Percentiles rank a stretch among this genome's conserved stretches.
phyloP scores from a whole-genome alignment of 2,113 vertebrate species.

The Gymnogyps californianus region DNA sequence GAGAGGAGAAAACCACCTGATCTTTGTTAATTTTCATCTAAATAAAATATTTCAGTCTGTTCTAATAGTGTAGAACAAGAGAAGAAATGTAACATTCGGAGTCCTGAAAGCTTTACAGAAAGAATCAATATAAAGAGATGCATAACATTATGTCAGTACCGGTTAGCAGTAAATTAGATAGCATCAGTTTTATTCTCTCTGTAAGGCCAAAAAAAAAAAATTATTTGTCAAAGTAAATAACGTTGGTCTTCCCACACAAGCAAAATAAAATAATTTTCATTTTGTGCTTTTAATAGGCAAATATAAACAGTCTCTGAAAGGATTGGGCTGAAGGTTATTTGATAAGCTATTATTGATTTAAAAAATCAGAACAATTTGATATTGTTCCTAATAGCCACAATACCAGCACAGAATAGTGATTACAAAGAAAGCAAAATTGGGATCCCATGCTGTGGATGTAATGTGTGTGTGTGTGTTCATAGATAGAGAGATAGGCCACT shows the following conservation, averaged over 20 bases:
- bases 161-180: background rate
- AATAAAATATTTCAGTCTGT: background rate
- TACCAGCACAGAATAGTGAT: background rate
- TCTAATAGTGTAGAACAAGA: background rate
- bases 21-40: background rate
- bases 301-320: background rate
- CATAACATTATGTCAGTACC: background rate
- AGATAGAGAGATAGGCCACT: background rate
- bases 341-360: background rate
- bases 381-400: background rate
- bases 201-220: background rate
- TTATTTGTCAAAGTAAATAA: background rate
- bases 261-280: background rate
- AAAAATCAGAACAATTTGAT: background rate
- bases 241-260: background rate
- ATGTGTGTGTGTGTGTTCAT: background rate
- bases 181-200: background rate
- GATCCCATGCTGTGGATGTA: background rate
- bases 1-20: background rate
- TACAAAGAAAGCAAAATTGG: background rate
- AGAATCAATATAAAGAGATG: background rate
- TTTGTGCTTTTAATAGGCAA: background rate
- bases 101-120: background rate
- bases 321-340: background rate
- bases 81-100: background rate